Conservation (phyloP, 2,888 invertebrate genomes). For the Noctua janthe region DNA sequence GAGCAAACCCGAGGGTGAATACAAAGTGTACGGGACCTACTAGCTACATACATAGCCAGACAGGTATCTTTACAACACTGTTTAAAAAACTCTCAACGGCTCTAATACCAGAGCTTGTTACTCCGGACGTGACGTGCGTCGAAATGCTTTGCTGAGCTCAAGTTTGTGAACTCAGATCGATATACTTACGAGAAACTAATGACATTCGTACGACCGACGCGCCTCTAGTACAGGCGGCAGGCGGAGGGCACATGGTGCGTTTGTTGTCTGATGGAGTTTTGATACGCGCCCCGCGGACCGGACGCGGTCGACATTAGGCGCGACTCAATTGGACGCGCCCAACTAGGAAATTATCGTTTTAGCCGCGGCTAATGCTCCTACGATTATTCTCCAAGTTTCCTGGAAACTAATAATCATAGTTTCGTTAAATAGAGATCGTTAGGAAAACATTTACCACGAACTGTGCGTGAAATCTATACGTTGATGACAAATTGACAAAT, state of each 20-base stretch:
- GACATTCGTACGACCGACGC: constrained; percentile 43
- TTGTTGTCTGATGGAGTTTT: constrained; percentile 65
- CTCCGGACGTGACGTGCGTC: constrained; percentile 55
- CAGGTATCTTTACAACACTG: constrained; percentile 45
- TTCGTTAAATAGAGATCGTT: constrained; percentile 25
- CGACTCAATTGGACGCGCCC: constrained; percentile 58
- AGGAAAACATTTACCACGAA: constrained; percentile 29
- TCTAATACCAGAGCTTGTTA: constrained; percentile 51
- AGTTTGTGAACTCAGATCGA: constrained; percentile 45
- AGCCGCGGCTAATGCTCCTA: constrained; percentile 51
- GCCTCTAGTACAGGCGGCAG: not conserved
- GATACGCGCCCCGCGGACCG: constrained; percentile 54
- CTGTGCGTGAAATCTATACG: constrained; percentile 39
- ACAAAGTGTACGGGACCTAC: constrained; percentile 19
- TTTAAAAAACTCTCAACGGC: constrained; percentile 34
- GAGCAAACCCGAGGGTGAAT: constrained; percentile 50
- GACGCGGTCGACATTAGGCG: constrained; percentile 56
- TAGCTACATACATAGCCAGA: constrained; percentile 3
- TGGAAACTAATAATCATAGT: constrained; percentile 53
- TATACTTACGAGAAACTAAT: constrained; percentile 48
- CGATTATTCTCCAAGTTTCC: constrained; percentile 32
- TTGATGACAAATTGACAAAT: constrained; percentile 45
- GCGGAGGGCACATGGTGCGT: constrained; percentile 2
- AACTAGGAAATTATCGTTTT: constrained; percentile 60
- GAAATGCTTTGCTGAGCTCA: constrained; percentile 16